Base-by-base conservation (phyloP, 2,888 invertebrate species). In the Apotomis betuletana region DNA sequence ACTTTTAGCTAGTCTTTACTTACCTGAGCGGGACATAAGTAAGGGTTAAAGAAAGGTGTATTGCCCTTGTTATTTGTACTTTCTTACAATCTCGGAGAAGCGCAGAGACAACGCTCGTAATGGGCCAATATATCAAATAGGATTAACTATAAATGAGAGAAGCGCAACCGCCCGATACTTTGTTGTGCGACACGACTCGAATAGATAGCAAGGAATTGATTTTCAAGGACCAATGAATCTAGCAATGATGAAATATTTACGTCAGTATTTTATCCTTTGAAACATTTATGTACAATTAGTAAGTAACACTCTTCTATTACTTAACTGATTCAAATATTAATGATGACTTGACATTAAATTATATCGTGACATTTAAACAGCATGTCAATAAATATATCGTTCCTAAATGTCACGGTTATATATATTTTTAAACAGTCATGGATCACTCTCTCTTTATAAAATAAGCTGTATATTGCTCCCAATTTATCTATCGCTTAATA, bases 71-170 rank as follows among this genome's bases (percentile, higher is more conserved):
- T 83, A 82, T 80, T 84, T 79, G 83, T 84, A 85, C 87, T 88
- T 88, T 89, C 89, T 89, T 87, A 88, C 87, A 89, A 88, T 86
- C 86, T 87, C 87, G 81, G 79, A 84, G 85, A 80, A 83, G 80
- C 83, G 82, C 84, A 81, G 83, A 85, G 88, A 90, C 89, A 87
- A 84, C 86, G 83, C 84, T 86, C 86, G 84, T 91, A 90, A 91
- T 90, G 89, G 89, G 81, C 87, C 90, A 87, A 91, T 92, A 90
- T 90, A 90, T 92, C 91, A 91, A 90, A 90, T 82, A 85, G 90
- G 90, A 91, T 92, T 91, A 90, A 87, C 85, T 89, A 86, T 87
- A 90, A 90, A 91, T 88, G 89, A 89, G 90, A 87, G 84, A 79
- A 86, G 83, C 85, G 83, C 85, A 87, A 82, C 83, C 82, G 83